These are phyloP conservation scores for Dinocampus coccinellae DNA, from an alignment of 2,888 invertebrate species.

Conservation along the genomic window DNA sequence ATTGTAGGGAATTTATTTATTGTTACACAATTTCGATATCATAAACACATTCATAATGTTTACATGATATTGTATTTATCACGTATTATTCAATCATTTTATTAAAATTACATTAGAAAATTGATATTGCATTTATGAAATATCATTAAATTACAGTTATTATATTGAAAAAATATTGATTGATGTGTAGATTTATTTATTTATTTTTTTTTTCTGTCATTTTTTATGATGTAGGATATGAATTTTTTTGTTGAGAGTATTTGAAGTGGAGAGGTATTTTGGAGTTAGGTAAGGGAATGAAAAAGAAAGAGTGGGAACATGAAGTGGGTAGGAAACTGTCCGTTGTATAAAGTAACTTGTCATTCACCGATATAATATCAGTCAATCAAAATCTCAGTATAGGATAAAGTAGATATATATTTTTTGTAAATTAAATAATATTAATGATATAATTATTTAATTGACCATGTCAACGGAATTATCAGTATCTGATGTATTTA, in stretches of 20 bases:
- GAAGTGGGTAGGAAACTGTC: slow-evolving; percentile 10
- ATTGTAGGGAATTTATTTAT: too few relatives aligned
- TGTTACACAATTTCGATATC: too few relatives aligned
- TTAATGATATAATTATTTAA: neutral
- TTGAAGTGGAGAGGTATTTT: neutral
- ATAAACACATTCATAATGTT: too few relatives aligned
- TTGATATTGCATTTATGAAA: too few relatives aligned
- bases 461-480: slow-evolving; percentile 10
- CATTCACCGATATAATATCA: neutral
- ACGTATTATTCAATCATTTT: too few relatives aligned
- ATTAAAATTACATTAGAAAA: too few relatives aligned
- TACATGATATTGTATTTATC: too few relatives aligned
- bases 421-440: neutral
- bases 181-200: neutral
- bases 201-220: too few relatives aligned
- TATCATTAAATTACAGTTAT: too few relatives aligned
- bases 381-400: neutral
- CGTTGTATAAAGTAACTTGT: slow-evolving; percentile 28
- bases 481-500: slow-evolving; percentile 15
- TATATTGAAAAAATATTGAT: too few relatives aligned
- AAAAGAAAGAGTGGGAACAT: neutral
- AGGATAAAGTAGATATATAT: neutral
- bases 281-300: neutral
- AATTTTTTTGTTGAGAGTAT: neutral
- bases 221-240: too few relatives aligned